Evolutionary conservation across 2,888 invertebrate genomes (phyloP).

Genomic region (Drosophila pullipes): DNA sequence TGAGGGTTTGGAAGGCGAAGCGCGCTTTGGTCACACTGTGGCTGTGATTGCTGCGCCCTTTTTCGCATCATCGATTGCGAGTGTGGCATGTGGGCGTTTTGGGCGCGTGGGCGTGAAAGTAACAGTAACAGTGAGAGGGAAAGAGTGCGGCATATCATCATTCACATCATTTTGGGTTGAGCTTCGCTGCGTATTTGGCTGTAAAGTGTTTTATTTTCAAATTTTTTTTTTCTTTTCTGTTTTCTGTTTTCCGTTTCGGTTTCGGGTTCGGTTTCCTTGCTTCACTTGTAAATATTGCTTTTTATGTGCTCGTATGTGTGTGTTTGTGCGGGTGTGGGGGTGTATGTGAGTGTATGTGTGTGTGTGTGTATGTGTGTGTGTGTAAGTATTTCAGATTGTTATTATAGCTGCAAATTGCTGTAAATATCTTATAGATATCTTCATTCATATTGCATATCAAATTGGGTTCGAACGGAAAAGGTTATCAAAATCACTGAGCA

Average conservation of each 20-base stretch:
- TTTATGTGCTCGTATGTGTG: not conserved
- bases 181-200: slow-evolving; percentile 36
- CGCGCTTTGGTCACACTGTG: slow-evolving; percentile 35
- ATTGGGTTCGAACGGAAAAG: slow-evolving; percentile 27
- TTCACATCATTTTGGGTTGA: slow-evolving; percentile 56
- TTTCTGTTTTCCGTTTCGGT: slow-evolving; percentile 22
- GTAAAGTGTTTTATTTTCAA: slow-evolving; percentile 68
- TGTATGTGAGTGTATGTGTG: too few species aligned
- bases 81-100: not conserved
- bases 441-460: slow-evolving; percentile 52
- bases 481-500: slow-evolving; percentile 31
- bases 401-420: slow-evolving; percentile 57
- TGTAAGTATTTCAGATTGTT: slow-evolving; percentile 41
- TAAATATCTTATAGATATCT: slow-evolving; percentile 51
- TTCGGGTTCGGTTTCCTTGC: slow-evolving; percentile 1
- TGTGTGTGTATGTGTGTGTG: too few species aligned
- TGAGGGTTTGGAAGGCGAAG: not conserved
- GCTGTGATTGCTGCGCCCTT: slow-evolving; percentile 67
- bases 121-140: not conserved
- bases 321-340: not conserved
- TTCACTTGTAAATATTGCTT: slow-evolving; percentile 24
- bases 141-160: slow-evolving; percentile 30
- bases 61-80: slow-evolving; percentile 71
- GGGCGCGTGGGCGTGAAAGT: not conserved
- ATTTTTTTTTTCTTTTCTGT: slow-evolving; percentile 3